A percentile compares a stretch with the other conserved stretches of the same genome.
Conservation (phyloP, 2,797 vertebrate species). For the Columba guinea region DNA sequence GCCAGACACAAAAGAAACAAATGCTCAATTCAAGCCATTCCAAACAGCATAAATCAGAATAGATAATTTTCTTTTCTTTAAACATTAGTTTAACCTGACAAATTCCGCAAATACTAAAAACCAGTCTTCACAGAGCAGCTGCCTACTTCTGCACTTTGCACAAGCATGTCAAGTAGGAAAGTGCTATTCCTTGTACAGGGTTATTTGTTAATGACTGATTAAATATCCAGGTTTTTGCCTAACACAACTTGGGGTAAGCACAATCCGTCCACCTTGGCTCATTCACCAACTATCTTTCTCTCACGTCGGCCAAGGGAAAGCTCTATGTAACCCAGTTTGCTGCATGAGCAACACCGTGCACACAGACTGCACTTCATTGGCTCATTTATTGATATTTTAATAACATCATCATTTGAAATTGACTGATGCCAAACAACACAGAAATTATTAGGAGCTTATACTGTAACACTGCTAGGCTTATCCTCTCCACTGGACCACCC, state of each 20-base stretch:
- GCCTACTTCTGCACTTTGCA: not conserved
- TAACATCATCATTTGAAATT: not conserved
- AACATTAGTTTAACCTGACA: not conserved
- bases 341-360: accelerated
- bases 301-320: accelerated
- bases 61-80: not conserved
- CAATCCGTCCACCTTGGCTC: not conserved
- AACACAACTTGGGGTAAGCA: not conserved
- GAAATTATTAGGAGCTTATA: not conserved
- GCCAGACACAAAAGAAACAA: slow-evolving; percentile 10
- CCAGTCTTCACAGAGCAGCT: not conserved
- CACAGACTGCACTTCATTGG: not conserved
- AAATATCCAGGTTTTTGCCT: not conserved
- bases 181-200: not conserved
- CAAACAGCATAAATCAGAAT: not conserved
- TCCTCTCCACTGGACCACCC: not conserved
- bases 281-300: not conserved
- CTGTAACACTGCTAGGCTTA: not conserved
- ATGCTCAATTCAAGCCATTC: not conserved
- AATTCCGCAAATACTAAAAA: not conserved
- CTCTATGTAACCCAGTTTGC: not conserved
- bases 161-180: not conserved
- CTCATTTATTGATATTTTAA: not conserved
- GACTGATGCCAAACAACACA: not conserved
- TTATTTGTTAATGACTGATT: not conserved